Percentiles rank a stretch among this genome's conserved stretches.
phyloP scores from a whole-genome alignment of 2,888 invertebrate genomes.

The Apomyelois bistriatella region DNA sequence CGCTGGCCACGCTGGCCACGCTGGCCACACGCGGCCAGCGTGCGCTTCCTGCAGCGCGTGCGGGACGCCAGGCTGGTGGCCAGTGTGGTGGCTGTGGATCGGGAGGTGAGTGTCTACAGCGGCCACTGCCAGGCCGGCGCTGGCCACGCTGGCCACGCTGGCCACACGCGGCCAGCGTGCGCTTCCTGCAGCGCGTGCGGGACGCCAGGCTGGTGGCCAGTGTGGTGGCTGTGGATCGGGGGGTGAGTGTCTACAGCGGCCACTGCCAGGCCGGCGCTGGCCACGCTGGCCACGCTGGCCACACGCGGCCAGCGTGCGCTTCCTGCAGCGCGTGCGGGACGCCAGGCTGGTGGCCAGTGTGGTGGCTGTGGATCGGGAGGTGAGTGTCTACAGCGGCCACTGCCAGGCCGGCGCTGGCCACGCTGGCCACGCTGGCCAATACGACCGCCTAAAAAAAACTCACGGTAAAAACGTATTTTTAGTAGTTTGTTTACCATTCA shows the following conservation, averaged over 20 bases:
- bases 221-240: slow-evolving; percentile 36
- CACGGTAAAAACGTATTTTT: too few species aligned
- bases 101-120: slow-evolving; percentile 54
- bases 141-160: slow-evolving; percentile 76
- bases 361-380: slow-evolving; percentile 34
- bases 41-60: too few species aligned
- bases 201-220: slow-evolving; percentile 26
- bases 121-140: slow-evolving; percentile 62
- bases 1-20: slow-evolving; percentile 71
- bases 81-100: slow-evolving; percentile 39
- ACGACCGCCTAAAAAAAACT: too few species aligned
- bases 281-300: slow-evolving; percentile 64
- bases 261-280: slow-evolving; percentile 66
- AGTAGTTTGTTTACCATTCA: too few species aligned
- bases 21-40: slow-evolving; percentile 56
- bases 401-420: slow-evolving; percentile 65
- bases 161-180: slow-evolving; percentile 65
- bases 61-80: too few species aligned
- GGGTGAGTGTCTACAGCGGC: slow-evolving; percentile 53
- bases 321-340: too few species aligned
- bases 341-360: slow-evolving; percentile 45
- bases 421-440: too few species aligned
- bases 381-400: slow-evolving; percentile 57
- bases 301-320: slow-evolving; percentile 27
- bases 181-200: slow-evolving; percentile 26